Percentiles rank a stretch among this genome's conserved stretches.
These are phyloP conservation scores for Promerops cafer DNA, from an alignment of 2,113 vertebrate species.

Conservation along the genomic window DNA sequence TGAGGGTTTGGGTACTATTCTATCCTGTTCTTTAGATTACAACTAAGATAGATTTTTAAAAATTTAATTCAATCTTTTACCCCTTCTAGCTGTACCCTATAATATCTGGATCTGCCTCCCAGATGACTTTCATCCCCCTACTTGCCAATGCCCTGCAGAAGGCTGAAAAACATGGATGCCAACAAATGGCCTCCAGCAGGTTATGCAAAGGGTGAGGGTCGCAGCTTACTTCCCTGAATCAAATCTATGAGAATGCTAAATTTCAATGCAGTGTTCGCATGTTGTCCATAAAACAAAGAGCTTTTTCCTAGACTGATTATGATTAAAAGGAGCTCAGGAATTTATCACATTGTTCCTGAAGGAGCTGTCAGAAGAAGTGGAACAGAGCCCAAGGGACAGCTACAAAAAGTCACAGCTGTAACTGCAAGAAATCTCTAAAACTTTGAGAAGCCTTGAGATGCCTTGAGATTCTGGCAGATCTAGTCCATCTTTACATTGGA, in stretches of 20 bases:
- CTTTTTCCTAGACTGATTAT: not conserved
- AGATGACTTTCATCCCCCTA: not conserved
- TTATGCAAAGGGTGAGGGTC: not conserved
- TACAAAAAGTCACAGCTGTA: not conserved
- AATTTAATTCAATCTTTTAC: not conserved
- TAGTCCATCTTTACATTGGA: not conserved
- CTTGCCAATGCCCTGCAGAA: not conserved
- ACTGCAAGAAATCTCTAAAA: not conserved
- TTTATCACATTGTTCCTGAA: not conserved
- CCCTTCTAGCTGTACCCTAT: not conserved
- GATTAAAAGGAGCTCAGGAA: not conserved
- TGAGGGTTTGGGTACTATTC: accelerated
- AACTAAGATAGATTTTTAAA: not conserved
- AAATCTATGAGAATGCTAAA: not conserved
- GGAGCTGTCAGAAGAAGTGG: not conserved
- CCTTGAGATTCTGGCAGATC: not conserved
- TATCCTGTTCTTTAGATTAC: not conserved
- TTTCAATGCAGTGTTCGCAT: not conserved
- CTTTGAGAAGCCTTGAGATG: not conserved
- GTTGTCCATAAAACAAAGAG: not conserved
- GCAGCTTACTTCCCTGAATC: not conserved
- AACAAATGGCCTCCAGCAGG: not conserved
- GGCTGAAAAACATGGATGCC: not conserved
- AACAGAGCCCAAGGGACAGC: not conserved
- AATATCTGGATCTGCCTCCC: not conserved